A percentile compares a stretch with the other conserved stretches of the same genome.
Conservation (phyloP, 2,113 vertebrate genomes). For the Sceloporus undulatus region DNA sequence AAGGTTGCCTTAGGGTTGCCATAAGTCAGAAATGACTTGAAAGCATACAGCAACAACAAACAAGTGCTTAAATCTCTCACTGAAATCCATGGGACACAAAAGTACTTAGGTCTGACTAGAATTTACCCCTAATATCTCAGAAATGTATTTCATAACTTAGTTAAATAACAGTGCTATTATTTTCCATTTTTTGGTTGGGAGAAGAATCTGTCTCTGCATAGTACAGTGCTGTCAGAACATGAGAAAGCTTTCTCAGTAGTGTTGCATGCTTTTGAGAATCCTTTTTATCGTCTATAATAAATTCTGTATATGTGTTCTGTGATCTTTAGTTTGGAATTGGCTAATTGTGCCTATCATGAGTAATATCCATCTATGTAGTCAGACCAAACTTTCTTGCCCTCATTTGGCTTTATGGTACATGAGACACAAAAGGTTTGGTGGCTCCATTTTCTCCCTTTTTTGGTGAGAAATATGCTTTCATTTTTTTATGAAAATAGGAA, state of each 20-base stretch:
- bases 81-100: background rate
- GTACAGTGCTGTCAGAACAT: constrained; percentile 60
- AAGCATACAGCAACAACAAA: background rate
- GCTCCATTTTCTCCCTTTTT: constrained; percentile 20
- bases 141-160: constrained; percentile 46
- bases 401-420: constrained; percentile 54
- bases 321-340: constrained; percentile 50
- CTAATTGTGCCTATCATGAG: constrained; percentile 53
- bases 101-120: background rate
- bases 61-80: background rate
- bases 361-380: constrained; percentile 53
- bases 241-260: constrained; percentile 67
- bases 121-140: constrained; percentile 30
- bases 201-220: constrained; percentile 26
- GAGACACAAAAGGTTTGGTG: constrained; percentile 39
- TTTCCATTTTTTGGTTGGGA: constrained; percentile 45
- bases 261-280: constrained; percentile 67
- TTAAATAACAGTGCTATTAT: constrained; percentile 73
- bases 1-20: too few relatives aligned
- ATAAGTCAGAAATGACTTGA: too few relatives aligned
- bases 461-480: constrained; percentile 32
- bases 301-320: constrained; percentile 40
- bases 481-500: constrained; percentile 22
- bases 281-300: constrained; percentile 60
- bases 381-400: constrained; percentile 49